A percentile compares a stretch with the other conserved stretches of the same genome.
phyloP scores from a whole-genome alignment of 2,888 invertebrate species.

The Melipona bicolor region DNA sequence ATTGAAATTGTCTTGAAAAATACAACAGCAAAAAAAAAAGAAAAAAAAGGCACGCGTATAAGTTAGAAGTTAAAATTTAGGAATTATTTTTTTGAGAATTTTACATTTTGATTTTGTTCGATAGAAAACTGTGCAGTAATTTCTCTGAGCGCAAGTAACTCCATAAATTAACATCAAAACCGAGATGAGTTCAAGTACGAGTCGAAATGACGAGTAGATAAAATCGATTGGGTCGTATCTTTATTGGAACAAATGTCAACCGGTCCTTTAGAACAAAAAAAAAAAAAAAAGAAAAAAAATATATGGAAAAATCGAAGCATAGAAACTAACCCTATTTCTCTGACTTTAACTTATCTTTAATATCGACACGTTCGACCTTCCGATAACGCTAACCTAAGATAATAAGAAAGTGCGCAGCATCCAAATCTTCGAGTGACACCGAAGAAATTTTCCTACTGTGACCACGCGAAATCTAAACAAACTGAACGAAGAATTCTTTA shows the following conservation, averaged over 20 bases:
- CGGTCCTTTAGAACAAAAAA: neutral
- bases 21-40: no score
- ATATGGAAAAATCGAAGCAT: neutral
- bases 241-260: slow-evolving; percentile 25
- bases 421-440: slow-evolving; percentile 7
- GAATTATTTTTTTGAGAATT: no score
- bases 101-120: neutral
- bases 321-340: slow-evolving; percentile 53
- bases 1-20: neutral
- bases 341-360: slow-evolving; percentile 60
- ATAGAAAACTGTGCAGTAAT: neutral
- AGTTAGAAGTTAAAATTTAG: neutral
- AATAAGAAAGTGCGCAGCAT: slow-evolving; percentile 53
- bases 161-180: neutral
- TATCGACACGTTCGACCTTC: slow-evolving; percentile 61
- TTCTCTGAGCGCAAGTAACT: neutral
- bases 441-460: neutral
- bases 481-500: neutral
- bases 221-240: slow-evolving; percentile 13
- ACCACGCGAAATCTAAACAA: slow-evolving; percentile 12
- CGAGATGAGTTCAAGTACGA: slow-evolving; percentile 16
- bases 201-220: slow-evolving; percentile 19
- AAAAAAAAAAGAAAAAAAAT: neutral
- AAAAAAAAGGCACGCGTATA: no score
- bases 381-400: slow-evolving; percentile 54